These are phyloP conservation scores for Margarornis squamiger DNA, from an alignment of 2,797 vertebrate species.

Conservation along the genomic window DNA sequence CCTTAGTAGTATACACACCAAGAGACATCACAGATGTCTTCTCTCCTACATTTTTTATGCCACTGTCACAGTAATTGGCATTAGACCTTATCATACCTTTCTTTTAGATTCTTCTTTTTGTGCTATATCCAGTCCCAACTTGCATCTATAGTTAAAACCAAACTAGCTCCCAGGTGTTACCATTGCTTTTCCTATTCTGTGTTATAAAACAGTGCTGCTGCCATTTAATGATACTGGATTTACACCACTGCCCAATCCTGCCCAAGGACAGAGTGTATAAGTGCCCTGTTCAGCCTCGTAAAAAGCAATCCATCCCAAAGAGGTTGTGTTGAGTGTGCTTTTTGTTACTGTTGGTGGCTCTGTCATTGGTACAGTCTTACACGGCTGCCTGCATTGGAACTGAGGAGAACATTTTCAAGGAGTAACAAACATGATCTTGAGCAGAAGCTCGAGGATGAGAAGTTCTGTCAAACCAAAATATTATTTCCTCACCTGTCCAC, in stretches of 20 bases:
- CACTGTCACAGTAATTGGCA: not conserved
- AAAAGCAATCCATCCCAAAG: not conserved
- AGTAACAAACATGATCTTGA: not conserved
- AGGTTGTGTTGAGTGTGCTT: not conserved
- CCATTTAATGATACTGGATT: not conserved
- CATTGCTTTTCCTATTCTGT: not conserved
- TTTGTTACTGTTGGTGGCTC: not conserved
- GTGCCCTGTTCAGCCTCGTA: not conserved
- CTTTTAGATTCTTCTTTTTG: not conserved
- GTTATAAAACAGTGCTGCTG: not conserved
- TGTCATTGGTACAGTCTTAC: not conserved
- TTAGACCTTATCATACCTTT: not conserved
- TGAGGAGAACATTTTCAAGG: not conserved
- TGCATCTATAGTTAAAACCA: not conserved
- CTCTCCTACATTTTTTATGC: conserved; percentile 28
- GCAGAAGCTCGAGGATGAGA: not conserved
- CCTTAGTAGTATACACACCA: not conserved
- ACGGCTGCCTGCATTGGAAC: not conserved
- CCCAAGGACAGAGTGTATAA: not conserved
- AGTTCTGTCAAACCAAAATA: not conserved
- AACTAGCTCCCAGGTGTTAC: not conserved
- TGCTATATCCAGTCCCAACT: not conserved
- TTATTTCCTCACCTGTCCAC: not conserved
- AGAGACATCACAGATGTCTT: conserved; percentile 16
- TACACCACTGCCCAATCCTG: not conserved